Percentiles rank a stretch among this genome's conserved stretches.
These are phyloP conservation scores for Meiosimyza platycephala DNA, from an alignment of 2,888 invertebrate genomes.

Conservation along the genomic window DNA sequence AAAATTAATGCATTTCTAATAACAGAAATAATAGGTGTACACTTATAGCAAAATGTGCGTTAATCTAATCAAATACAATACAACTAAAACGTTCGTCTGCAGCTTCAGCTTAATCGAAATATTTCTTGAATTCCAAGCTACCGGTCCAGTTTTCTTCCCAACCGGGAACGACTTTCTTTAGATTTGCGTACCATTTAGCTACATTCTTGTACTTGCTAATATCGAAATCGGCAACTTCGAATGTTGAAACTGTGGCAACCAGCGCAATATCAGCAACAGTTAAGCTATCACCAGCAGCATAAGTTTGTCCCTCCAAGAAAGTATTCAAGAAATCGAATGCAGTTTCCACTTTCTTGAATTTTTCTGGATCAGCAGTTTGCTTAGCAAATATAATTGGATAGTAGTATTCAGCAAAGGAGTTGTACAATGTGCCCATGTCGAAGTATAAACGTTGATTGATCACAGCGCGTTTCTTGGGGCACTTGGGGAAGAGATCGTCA, in stretches of 20 bases:
- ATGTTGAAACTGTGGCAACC: slow-evolving; percentile 75
- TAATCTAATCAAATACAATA: no score
- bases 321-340: slow-evolving; percentile 75
- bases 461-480: slow-evolving; percentile 77
- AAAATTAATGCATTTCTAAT: not conserved
- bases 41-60: no score
- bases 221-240: slow-evolving; percentile 76
- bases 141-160: slow-evolving; percentile 65
- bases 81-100: no score
- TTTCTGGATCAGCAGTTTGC: slow-evolving; percentile 73
- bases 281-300: slow-evolving; percentile 76
- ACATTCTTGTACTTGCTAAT: slow-evolving; percentile 76
- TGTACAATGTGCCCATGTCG: slow-evolving; percentile 79
- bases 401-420: slow-evolving; percentile 76
- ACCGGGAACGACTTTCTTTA: slow-evolving; percentile 72
- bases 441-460: slow-evolving; percentile 84
- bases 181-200: slow-evolving; percentile 74
- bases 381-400: slow-evolving; percentile 73
- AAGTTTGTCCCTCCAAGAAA: slow-evolving; percentile 75
- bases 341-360: slow-evolving; percentile 74
- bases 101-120: slow-evolving; percentile 8
- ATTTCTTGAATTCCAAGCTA: slow-evolving; percentile 42
- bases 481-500: slow-evolving; percentile 77
- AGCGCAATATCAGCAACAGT: slow-evolving; percentile 83
- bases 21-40: not conserved